Evolutionary conservation across 2,113 vertebrate genomes (phyloP).

Genomic region (Isurus oxyrinchus): DNA sequence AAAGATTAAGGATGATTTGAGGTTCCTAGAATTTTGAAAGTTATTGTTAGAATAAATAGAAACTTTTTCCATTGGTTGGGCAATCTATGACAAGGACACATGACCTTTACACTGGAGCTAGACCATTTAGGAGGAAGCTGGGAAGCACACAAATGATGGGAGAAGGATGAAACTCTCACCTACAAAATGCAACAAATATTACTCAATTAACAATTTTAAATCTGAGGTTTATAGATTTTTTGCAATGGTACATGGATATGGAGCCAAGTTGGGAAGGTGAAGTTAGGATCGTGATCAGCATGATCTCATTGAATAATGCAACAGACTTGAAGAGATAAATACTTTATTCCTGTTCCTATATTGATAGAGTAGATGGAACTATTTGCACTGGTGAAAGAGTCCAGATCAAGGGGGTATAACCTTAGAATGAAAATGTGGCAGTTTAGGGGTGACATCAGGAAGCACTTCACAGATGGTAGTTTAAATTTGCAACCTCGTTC

Average conservation of each 20-base stretch:
- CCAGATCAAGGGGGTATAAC: too few relatives aligned
- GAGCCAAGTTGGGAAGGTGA: not conserved
- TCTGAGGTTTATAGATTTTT: not conserved
- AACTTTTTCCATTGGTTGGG: not conserved
- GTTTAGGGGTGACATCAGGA: too few relatives aligned
- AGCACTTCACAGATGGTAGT: too few relatives aligned
- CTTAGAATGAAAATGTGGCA: too few relatives aligned
- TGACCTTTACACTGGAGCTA: not conserved
- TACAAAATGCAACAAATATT: not conserved
- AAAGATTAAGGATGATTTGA: not conserved
- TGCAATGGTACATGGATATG: not conserved
- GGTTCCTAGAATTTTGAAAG: not conserved
- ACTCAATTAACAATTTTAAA: not conserved
- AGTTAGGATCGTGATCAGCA: not conserved
- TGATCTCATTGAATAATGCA: not conserved
- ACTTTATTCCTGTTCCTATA: not conserved
- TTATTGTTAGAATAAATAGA: not conserved
- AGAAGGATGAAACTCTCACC: too few relatives aligned
- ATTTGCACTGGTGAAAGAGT: too few relatives aligned
- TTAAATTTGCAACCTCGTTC: too few relatives aligned
- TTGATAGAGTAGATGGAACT: not conserved
- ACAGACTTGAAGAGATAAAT: not conserved
- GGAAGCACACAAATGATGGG: not conserved
- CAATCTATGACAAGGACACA: not conserved
- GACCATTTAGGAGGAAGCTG: not conserved